phyloP scores from a whole-genome alignment of 1,140 invertebrate species.

The Drosophila parvula region DNA sequence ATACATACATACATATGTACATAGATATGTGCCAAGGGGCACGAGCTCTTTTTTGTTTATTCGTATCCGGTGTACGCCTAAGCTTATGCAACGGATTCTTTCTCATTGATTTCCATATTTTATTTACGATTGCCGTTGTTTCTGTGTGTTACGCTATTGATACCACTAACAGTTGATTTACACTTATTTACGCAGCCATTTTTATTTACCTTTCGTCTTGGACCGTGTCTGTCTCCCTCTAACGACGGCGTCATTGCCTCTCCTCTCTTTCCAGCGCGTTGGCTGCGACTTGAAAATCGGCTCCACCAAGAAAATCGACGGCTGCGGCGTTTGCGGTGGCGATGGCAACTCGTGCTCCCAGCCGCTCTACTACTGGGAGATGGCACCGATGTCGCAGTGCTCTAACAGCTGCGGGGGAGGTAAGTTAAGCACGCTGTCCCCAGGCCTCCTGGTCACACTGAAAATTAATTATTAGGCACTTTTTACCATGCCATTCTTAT shows the following conservation, averaged over 20 bases:
- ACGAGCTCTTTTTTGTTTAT: constrained; percentile 6
- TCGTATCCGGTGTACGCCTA: constrained; percentile 1
- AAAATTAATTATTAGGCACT: neutral
- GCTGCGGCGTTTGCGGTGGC: constrained; percentile 95
- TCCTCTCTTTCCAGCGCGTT: constrained; percentile 88
- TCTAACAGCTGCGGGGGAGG: constrained; percentile 96
- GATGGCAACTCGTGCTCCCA: constrained; percentile 92
- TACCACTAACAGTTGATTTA: constrained; percentile 78
- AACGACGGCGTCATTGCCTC: neutral
- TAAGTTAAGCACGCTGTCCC: constrained; percentile 84
- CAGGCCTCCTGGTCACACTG: neutral
- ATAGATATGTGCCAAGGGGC: constrained; percentile 17
- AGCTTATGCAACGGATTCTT: constrained; percentile 66
- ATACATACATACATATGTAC: no score
- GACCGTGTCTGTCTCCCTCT: constrained; percentile 3
- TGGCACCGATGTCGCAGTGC: constrained; percentile 91
- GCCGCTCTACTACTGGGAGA: constrained; percentile 92
- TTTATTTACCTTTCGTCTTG: constrained; percentile 35
- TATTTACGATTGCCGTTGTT: constrained; percentile 63
- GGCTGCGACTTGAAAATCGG: constrained; percentile 95
- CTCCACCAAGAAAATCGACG: constrained; percentile 92
- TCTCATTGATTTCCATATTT: constrained; percentile 76
- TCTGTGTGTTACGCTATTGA: constrained; percentile 60
- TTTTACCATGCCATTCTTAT: no score
- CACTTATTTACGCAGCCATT: constrained; percentile 73